Conservation (phyloP, 2,888 invertebrate genomes). For the Pinctada fucata region DNA sequence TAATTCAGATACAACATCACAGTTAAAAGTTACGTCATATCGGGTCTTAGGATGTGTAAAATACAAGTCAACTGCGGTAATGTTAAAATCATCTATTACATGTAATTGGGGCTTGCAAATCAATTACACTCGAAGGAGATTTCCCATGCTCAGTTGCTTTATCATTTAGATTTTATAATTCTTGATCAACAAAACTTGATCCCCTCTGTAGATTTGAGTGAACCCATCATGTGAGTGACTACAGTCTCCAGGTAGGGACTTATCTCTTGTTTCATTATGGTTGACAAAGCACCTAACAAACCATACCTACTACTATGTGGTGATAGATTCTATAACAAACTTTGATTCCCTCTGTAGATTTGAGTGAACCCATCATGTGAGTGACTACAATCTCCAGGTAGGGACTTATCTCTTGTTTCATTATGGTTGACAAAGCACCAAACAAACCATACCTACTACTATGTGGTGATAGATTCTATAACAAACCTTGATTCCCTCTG, state of each 20-base stretch:
- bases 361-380: conserved; percentile 83
- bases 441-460: conserved; percentile 82
- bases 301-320: conserved; percentile 79
- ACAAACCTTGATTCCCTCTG: conserved; percentile 83
- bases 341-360: conserved; percentile 85
- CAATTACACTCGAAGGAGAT: too few species aligned
- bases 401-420: conserved; percentile 82
- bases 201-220: conserved; percentile 85
- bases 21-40: too few species aligned
- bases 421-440: conserved; percentile 84
- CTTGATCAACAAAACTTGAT: conserved; percentile 78
- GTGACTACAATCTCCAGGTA: conserved; percentile 83
- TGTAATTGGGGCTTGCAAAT: too few species aligned
- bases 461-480: not conserved
- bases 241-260: conserved; percentile 82
- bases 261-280: conserved; percentile 83
- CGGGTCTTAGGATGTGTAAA: too few species aligned
- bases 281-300: conserved; percentile 84
- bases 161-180: too few species aligned
- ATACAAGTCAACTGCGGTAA: too few species aligned
- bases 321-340: conserved; percentile 68
- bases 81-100: too few species aligned
- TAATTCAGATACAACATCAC: too few species aligned
- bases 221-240: conserved; percentile 83
- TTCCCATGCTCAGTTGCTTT: too few species aligned